phyloP scores from a whole-genome alignment of 2,113 vertebrate species.

The Corythornis vintsioides region DNA sequence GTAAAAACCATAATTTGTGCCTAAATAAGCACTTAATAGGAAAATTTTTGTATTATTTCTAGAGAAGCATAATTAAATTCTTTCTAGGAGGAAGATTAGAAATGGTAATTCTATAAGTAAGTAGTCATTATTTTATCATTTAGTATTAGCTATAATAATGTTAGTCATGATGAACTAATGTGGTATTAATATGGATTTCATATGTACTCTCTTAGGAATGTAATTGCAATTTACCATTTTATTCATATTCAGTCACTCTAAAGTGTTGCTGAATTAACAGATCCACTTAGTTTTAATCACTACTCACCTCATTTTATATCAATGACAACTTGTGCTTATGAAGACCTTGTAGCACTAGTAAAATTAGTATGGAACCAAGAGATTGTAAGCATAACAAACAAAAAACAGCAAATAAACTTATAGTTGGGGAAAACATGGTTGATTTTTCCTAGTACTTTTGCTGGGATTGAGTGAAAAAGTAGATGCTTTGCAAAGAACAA shows the following conservation, averaged over 20 bases:
- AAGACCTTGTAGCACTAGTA: neutral
- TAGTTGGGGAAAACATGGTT: neutral
- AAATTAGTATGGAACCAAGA: neutral
- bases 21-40: conserved; percentile 15
- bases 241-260: conserved; percentile 74
- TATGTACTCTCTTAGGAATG: conserved; percentile 66
- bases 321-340: conserved; percentile 7
- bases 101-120: conserved; percentile 65
- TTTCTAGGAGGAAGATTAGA: conserved; percentile 41
- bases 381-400: neutral
- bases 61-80: conserved; percentile 13
- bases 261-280: conserved; percentile 74
- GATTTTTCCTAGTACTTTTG: neutral
- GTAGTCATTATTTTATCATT: conserved; percentile 74
- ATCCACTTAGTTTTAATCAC: conserved; percentile 70
- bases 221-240: conserved; percentile 75
- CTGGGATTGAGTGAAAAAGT: neutral
- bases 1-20: neutral
- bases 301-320: conserved; percentile 59
- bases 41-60: conserved; percentile 31
- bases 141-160: conserved; percentile 73
- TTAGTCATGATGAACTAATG: conserved; percentile 73
- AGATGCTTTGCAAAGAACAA: neutral
- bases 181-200: conserved; percentile 71
- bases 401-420: neutral